A percentile compares a stretch with the other conserved stretches of the same genome.
phyloP scores from a whole-genome alignment of 2,888 invertebrate genomes.

The Chrysolina oricalcia region DNA sequence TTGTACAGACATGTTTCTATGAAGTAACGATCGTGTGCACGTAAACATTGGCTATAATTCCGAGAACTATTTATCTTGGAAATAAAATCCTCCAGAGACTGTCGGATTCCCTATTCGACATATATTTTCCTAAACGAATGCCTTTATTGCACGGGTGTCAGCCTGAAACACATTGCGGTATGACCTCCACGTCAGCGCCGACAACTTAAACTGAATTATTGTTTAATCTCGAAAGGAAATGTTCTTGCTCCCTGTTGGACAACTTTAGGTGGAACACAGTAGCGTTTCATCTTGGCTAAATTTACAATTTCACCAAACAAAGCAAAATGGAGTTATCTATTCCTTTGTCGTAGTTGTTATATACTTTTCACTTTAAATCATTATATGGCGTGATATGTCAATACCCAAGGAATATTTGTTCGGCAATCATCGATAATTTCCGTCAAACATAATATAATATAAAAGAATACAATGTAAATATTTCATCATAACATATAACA shows the following conservation, averaged over 20 bases:
- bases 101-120: slow-evolving; percentile 13
- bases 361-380: too few species aligned
- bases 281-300: background rate
- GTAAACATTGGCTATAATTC: background rate
- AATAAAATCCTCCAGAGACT: slow-evolving; percentile 7
- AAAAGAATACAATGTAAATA: too few species aligned
- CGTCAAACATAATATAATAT: too few species aligned
- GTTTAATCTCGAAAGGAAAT: slow-evolving; percentile 23
- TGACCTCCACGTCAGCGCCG: slow-evolving; percentile 21
- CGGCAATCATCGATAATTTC: too few species aligned
- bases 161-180: slow-evolving; percentile 25
- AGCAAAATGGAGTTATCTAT: background rate
- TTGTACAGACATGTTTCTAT: too few species aligned
- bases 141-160: slow-evolving; percentile 20
- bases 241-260: slow-evolving; percentile 4
- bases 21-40: background rate
- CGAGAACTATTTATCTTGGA: background rate
- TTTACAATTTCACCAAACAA: background rate
- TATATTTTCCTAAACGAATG: slow-evolving; percentile 15
- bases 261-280: background rate
- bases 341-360: too few species aligned
- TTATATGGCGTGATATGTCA: too few species aligned
- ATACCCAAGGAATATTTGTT: too few species aligned
- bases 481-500: too few species aligned
- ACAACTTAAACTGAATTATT: slow-evolving; percentile 24